A percentile compares a stretch with the other conserved stretches of the same genome.
Evolutionary conservation across 2,888 invertebrate genomes (phyloP).

Genomic region (Lepas anatifera): DNA sequence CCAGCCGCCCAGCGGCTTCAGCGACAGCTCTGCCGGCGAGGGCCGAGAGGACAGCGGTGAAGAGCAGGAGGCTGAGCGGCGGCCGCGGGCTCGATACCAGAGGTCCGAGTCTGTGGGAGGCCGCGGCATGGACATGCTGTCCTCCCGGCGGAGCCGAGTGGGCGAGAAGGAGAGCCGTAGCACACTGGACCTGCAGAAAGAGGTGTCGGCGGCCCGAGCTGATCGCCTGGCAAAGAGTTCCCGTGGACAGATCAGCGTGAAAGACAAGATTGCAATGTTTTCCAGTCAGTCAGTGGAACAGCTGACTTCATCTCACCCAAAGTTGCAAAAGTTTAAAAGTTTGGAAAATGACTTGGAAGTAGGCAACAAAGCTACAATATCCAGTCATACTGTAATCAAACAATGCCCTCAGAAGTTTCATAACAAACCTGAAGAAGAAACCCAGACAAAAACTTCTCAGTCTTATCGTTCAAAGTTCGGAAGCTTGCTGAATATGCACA

Average conservation of each 20-base stretch:
- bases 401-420: no score
- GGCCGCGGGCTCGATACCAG: conserved; percentile 12
- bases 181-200: conserved; percentile 56
- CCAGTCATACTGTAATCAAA: no score
- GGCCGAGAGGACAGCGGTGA: conserved; percentile 15
- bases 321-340: conserved; percentile 18
- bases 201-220: conserved; percentile 35
- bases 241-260: conserved; percentile 43
- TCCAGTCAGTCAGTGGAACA: conserved; percentile 37
- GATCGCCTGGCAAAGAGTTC: not conserved
- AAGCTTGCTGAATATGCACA: not conserved
- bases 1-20: conserved; percentile 28
- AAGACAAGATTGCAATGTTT: conserved; percentile 79
- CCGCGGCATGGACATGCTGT: no score
- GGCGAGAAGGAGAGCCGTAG: conserved; percentile 19
- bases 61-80: conserved; percentile 12
- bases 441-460: conserved; percentile 18
- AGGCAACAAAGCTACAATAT: no score
- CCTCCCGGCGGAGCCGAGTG: no score
- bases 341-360: conserved; percentile 4
- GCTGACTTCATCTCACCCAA: conserved; percentile 16
- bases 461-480: conserved; percentile 10
- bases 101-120: conserved; percentile 15
- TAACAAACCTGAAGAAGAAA: no score
- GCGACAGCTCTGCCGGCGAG: conserved; percentile 18